Percentiles rank a stretch among this genome's conserved stretches.
phyloP scores from a whole-genome alignment of 2,113 vertebrate species.

The Caretta caretta region DNA sequence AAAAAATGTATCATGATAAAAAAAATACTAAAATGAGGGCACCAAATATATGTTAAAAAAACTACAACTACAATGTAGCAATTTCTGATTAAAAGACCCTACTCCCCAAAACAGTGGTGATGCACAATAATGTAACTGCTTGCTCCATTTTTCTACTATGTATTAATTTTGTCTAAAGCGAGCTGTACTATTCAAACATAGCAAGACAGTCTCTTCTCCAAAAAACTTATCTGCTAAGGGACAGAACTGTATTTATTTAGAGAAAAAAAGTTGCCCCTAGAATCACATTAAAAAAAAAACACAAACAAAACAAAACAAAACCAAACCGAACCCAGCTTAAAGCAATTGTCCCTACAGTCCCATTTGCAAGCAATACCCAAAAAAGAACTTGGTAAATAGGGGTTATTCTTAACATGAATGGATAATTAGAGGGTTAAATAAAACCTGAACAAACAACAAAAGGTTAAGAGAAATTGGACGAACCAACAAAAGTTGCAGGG shows the following conservation, averaged over 20 bases:
- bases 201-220: neutral
- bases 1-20: neutral
- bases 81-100: neutral
- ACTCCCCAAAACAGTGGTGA: neutral
- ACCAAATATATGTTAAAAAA: neutral
- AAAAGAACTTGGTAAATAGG: constrained; percentile 27
- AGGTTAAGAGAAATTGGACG: neutral
- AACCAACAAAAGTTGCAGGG: neutral
- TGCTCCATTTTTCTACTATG: neutral
- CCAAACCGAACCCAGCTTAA: neutral
- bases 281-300: constrained; percentile 1
- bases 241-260: neutral
- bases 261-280: constrained; percentile 1
- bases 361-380: constrained; percentile 24
- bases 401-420: neutral
- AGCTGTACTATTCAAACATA: neutral
- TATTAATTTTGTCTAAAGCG: neutral
- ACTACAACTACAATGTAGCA: neutral
- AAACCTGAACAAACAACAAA: neutral
- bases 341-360: constrained; percentile 10
- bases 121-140: neutral
- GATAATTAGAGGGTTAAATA: neutral
- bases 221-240: neutral
- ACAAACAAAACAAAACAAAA: constrained; percentile 21
- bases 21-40: neutral